Evolutionary conservation across 2,888 invertebrate genomes (phyloP).

Genomic region (Sarcophaga variegata): DNA sequence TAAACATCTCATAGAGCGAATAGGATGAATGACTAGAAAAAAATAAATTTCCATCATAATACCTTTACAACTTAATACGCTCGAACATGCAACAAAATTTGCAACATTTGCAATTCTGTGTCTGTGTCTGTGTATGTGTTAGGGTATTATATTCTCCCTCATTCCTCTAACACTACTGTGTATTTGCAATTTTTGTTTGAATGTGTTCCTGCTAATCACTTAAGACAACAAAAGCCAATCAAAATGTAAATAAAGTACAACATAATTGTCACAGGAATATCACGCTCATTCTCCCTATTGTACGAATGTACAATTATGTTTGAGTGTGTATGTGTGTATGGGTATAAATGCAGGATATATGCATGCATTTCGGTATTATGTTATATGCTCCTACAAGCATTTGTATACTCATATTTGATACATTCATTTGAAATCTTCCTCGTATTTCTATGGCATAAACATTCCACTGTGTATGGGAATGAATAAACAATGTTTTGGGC

Average conservation of each 20-base stretch:
- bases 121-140: constrained; percentile 7
- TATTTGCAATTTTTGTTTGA: not conserved
- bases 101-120: not conserved
- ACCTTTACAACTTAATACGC: constrained; percentile 47
- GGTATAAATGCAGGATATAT: constrained; percentile 8
- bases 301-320: not conserved
- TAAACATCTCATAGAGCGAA: constrained; percentile 2
- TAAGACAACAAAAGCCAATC: constrained; percentile 74
- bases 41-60: constrained; percentile 18
- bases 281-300: not conserved
- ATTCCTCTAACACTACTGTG: not conserved
- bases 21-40: not conserved
- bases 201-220: constrained; percentile 71
- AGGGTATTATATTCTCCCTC: constrained; percentile 25
- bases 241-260: constrained; percentile 72
- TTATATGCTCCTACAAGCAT: constrained; percentile 32
- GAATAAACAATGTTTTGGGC: too few species aligned
- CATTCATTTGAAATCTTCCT: constrained; percentile 32
- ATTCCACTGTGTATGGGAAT: not conserved
- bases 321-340: not conserved
- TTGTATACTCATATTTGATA: constrained; percentile 36
- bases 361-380: not conserved
- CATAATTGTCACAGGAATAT: constrained; percentile 67
- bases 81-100: constrained; percentile 18
- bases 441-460: constrained; percentile 41